These are phyloP conservation scores for Camponotus pennsylvanicus DNA, from an alignment of 1,140 invertebrate genomes.

Conservation along the genomic window DNA sequence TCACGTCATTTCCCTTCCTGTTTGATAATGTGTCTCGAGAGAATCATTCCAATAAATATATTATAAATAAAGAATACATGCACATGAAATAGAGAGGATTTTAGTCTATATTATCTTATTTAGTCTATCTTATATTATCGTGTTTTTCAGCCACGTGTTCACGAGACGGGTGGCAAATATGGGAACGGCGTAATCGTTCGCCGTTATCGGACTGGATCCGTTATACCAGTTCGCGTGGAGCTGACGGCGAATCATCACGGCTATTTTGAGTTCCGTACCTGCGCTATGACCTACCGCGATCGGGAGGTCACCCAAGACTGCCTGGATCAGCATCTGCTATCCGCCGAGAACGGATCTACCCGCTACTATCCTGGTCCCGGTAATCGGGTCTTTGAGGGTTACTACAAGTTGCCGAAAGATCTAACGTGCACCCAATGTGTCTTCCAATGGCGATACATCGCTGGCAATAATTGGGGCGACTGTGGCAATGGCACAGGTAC, in stretches of 20 bases:
- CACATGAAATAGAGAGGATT: neutral
- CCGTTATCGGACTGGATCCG: conserved; percentile 89
- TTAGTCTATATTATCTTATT: conserved; percentile 28
- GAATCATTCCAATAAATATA: neutral
- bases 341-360: conserved; percentile 86
- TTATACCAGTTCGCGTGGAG: conserved; percentile 91
- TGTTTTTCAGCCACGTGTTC: conserved; percentile 88
- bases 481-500: conserved; percentile 89
- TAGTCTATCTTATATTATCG: conserved; percentile 34
- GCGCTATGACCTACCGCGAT: conserved; percentile 88
- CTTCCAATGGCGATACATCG: conserved; percentile 93
- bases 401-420: conserved; percentile 89
- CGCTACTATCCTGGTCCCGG: conserved; percentile 92
- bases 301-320: conserved; percentile 91
- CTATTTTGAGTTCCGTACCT: conserved; percentile 95
- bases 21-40: neutral
- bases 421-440: conserved; percentile 92
- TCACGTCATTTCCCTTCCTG: neutral
- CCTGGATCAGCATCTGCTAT: conserved; percentile 90
- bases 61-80: neutral
- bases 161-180: conserved; percentile 95
- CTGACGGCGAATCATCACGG: conserved; percentile 93
- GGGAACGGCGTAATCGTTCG: conserved; percentile 93
- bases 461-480: conserved; percentile 93
- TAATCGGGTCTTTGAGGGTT: conserved; percentile 92